Evolutionary conservation across 2,888 invertebrate species (phyloP), one percentile per base, ranked within the genome.

Genomic region (Brachyptera putata): DNA sequence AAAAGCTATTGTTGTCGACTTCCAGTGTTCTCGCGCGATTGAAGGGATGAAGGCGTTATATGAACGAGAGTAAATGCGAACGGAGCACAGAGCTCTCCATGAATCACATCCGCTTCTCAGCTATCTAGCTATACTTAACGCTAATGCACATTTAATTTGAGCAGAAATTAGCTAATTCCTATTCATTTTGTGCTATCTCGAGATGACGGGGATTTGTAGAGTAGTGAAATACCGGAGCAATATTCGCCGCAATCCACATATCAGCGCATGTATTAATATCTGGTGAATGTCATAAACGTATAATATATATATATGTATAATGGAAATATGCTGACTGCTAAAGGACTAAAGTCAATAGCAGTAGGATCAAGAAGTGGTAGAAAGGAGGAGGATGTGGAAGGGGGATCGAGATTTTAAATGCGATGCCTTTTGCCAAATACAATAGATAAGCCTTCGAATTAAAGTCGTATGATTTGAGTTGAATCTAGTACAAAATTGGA

Each of bases 101-200:
- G n/a, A n/a, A n/a, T n/a, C n/a, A n/a, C n/a, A n/a, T n/a, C n/a
- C n/a, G n/a, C n/a, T n/a, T n/a, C n/a, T n/a, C n/a, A n/a, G n/a
- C n/a, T n/a, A n/a, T n/a, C n/a, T n/a, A n/a, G n/a, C n/a, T n/a
- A 64, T 68, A 68, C 70, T 69, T 69, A 69, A 64, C 70, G 67
- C 69, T 72, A 73, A 72, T 73, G 71, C 72, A 72, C 71, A 72
- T 72, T 73, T 72, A 72, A 73, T 74, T 73, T 73, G 71, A 72
- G n/a, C 72, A 72, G 72, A 73, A 73, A 73, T 74, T 73, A 71
- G 69, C 71, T 73, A 73, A 73, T 73, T 72, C 71, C 73, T 71
- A 70, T 73, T 74, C 73, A 73, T 72, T 73, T 70, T 67, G 70
- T 68, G 67, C 67, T 65, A 69, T 69, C 65, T 65, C 48, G 59